These are phyloP conservation scores for Psix sp. DNA, from an alignment of 1,140 invertebrate genomes.

Conservation along the genomic window DNA sequence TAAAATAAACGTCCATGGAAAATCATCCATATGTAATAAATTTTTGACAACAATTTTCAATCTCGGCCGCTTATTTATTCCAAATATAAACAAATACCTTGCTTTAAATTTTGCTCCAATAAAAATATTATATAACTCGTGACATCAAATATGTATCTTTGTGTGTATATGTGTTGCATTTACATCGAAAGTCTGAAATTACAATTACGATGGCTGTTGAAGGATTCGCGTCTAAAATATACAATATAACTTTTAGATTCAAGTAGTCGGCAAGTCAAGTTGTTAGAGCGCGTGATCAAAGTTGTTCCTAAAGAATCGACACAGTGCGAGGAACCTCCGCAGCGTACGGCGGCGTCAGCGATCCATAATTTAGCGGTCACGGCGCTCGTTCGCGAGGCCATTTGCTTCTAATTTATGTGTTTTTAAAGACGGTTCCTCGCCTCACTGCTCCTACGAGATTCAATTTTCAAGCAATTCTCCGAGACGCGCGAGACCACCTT, in stretches of 20 bases:
- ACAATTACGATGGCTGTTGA: conserved; percentile 29
- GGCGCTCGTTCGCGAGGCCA: conserved; percentile 68
- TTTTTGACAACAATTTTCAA: no score
- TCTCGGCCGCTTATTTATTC: no score
- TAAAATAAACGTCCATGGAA: conserved; percentile 18
- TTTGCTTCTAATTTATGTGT: conserved; percentile 77
- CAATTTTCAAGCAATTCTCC: conserved; percentile 63
- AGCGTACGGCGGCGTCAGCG: conserved; percentile 65
- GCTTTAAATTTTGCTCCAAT: no score
- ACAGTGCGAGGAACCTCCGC: conserved; percentile 32
- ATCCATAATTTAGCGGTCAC: conserved; percentile 75
- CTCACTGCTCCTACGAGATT: conserved; percentile 58
- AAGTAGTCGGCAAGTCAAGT: conserved; percentile 37
- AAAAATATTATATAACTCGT: no score
- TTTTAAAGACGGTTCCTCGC: conserved; percentile 70
- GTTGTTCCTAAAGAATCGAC: conserved; percentile 37
- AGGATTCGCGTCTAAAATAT: conserved; percentile 36
- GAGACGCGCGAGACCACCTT: conserved; percentile 52
- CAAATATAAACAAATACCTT: no score
- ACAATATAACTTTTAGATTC: conserved; percentile 23
- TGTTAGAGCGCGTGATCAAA: conserved; percentile 47
- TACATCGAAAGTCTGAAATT: no score
- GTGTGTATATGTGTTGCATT: no score
- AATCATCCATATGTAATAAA: no score
- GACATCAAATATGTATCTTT: no score